Percentiles rank a stretch among this genome's conserved stretches.
These are phyloP conservation scores for Coptotermes formosanus DNA, from an alignment of 1,140 invertebrate genomes.

Conservation along the genomic window DNA sequence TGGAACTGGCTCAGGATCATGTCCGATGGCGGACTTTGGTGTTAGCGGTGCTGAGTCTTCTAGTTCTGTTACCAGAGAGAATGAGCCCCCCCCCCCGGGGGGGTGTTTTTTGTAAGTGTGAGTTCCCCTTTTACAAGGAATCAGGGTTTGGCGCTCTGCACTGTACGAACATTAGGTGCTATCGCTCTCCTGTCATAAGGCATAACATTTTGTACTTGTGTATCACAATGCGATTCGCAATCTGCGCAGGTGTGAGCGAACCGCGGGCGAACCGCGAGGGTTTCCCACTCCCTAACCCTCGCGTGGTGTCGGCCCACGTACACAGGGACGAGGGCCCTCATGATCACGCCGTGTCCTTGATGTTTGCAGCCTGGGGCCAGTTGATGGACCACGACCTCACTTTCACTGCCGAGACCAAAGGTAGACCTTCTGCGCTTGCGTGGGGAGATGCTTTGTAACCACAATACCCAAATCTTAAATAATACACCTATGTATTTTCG, in stretches of 20 bases:
- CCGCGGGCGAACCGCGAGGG: constrained; percentile 43
- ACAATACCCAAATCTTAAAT: too few species aligned
- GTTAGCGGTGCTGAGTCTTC: too few species aligned
- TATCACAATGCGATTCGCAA: neutral
- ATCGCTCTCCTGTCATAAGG: neutral
- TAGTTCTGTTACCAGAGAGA: too few species aligned
- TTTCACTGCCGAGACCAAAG: constrained; percentile 54
- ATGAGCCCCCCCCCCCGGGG: too few species aligned
- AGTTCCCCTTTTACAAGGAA: too few species aligned
- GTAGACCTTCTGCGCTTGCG: constrained; percentile 37
- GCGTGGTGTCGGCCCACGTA: constrained; percentile 49
- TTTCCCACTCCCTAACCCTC: constrained; percentile 49
- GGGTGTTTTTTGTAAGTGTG: too few species aligned
- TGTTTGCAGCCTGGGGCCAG: constrained; percentile 56
- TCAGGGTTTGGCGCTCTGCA: too few species aligned
- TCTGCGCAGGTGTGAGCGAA: constrained; percentile 39
- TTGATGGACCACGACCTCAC: constrained; percentile 58
- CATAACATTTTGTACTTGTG: neutral
- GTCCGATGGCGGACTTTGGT: too few species aligned
- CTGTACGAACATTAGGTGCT: too few species aligned
- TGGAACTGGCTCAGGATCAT: too few species aligned
- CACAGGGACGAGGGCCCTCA: constrained; percentile 51
- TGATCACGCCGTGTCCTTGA: constrained; percentile 51
- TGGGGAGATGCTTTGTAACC: too few species aligned
- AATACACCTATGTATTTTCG: too few species aligned